These are phyloP conservation scores for Zoroaster sp. DNA, from an alignment of 53 echinoderm and acorn worm genomes.

Conservation along the genomic window DNA sequence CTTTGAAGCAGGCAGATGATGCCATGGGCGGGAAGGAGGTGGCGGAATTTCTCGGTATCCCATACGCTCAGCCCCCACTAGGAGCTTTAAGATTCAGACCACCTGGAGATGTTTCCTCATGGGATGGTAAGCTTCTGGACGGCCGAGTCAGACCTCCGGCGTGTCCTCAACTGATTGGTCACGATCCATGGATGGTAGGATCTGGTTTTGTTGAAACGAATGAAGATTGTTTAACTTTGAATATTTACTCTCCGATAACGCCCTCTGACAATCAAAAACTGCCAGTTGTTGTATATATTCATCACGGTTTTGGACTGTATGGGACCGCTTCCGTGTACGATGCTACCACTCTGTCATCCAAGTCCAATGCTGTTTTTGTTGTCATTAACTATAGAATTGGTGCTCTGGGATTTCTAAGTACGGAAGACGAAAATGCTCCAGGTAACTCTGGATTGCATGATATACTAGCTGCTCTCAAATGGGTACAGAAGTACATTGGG, in stretches of 20 bases:
- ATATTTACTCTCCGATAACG: conserved; percentile 35
- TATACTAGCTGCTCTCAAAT: conserved; percentile 56
- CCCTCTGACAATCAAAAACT: neutral
- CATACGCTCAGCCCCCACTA: conserved; percentile 52
- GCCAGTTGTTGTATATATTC: conserved; percentile 68
- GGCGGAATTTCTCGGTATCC: conserved; percentile 53
- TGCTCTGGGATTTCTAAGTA: conserved; percentile 71
- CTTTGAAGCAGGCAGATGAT: conserved; percentile 1
- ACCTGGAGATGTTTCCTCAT: conserved; percentile 27
- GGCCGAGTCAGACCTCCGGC: neutral
- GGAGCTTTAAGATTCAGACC: conserved; percentile 38
- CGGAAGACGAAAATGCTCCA: conserved; percentile 38
- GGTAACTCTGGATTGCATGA: conserved; percentile 71
- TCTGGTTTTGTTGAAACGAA: neutral
- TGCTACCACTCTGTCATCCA: conserved; percentile 48
- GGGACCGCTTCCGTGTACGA: conserved; percentile 10
- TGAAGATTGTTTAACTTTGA: conserved; percentile 66
- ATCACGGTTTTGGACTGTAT: conserved; percentile 18
- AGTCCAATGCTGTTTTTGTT: conserved; percentile 60
- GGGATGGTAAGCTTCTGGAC: conserved; percentile 7
- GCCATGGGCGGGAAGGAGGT: conserved; percentile 18
- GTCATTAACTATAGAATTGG: conserved; percentile 73
- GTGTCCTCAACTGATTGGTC: conserved; percentile 30
- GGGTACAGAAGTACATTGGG: conserved; percentile 66
- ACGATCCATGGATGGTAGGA: neutral